Evolutionary conservation across 2,113 vertebrate genomes (phyloP).

Genomic region (Kryptolebias marmoratus): DNA sequence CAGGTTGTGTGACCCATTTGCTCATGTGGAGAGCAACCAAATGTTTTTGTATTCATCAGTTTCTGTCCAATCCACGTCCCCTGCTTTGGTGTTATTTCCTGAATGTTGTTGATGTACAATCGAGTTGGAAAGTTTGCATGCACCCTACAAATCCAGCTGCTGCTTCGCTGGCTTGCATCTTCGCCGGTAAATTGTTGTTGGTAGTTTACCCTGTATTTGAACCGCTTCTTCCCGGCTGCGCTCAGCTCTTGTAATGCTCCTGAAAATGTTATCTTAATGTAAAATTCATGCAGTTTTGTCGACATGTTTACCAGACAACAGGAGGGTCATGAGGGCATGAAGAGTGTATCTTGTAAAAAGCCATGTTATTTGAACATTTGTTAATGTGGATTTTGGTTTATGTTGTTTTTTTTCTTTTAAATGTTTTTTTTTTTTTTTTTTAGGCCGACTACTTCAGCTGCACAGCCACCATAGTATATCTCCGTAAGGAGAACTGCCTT

Average conservation of each 20-base stretch:
- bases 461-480: constrained; percentile 89
- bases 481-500: constrained; percentile 95
- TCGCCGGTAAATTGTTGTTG: constrained; percentile 7
- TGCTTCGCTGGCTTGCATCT: constrained; percentile 38
- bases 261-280: constrained; percentile 40
- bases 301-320: constrained; percentile 7
- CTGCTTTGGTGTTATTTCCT: constrained; percentile 27
- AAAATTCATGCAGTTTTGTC: constrained; percentile 38
- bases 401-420: constrained; percentile 2
- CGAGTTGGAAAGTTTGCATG: constrained; percentile 37
- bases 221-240: constrained; percentile 15
- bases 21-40: background rate
- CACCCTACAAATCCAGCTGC: constrained; percentile 22
- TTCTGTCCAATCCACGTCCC: constrained; percentile 33
- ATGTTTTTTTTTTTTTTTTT: constrained; percentile 2
- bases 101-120: constrained; percentile 39
- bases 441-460: constrained; percentile 94
- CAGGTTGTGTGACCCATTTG: constrained; percentile 21
- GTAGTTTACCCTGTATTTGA: constrained; percentile 2
- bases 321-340: background rate
- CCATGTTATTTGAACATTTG: constrained; percentile 1
- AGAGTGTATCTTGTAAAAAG: background rate
- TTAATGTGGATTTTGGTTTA: background rate
- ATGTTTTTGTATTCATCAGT: constrained; percentile 27
- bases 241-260: background rate